Evolutionary conservation across 2,888 invertebrate genomes (phyloP), one percentile per base, ranked within the genome.

Genomic region (Rhagophthalmus giganteus): DNA sequence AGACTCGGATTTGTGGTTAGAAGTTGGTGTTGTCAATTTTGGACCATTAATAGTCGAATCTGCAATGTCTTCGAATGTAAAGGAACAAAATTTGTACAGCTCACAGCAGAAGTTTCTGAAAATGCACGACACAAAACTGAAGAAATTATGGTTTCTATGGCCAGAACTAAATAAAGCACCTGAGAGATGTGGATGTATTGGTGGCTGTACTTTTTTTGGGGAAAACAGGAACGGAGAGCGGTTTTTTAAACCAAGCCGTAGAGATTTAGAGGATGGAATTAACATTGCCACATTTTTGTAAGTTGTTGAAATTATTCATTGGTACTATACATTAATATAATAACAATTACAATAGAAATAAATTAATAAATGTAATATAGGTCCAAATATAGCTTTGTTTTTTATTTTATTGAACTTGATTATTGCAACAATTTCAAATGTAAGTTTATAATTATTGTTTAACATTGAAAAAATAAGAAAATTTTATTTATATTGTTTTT

Each of bases 111-210:
- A 88, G 60, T 87, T 90, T 71, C 72, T 93, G 30, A 87, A 85
- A 66, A 81, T 85, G 34, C 91, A 92, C 63, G 98, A 99, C 74
- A 86, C 86, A 12, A 83, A 86, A 60, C 85, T 86, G 0, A 91
- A 90, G 68, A 82, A 95, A 47, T 77, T 99, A 24, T 95, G 94
- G 93, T 98, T 99, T 70, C 75, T 99, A 14, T 98, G 97, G 97
- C 86, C 90, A 0, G 86, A 87, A 60, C 73, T 74, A 32, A 73
- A 85, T 59, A 79, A 80, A 48, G 77, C 83, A 0, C 59, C 68
- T 11, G 76, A 76, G 15, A 90, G 88, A 61, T 99, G 98, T 71
- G 98, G 97, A 0, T 99, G 98, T 72, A 88, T 90, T 16, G 98
- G 98, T 1, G 96, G 96, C 0, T 96, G 95, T 69, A 81, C 81